A percentile compares a stretch with the other conserved stretches of the same genome.
phyloP scores from a whole-genome alignment of 2,797 vertebrate genomes.

The Sternarchorhynchus goeldii region DNA sequence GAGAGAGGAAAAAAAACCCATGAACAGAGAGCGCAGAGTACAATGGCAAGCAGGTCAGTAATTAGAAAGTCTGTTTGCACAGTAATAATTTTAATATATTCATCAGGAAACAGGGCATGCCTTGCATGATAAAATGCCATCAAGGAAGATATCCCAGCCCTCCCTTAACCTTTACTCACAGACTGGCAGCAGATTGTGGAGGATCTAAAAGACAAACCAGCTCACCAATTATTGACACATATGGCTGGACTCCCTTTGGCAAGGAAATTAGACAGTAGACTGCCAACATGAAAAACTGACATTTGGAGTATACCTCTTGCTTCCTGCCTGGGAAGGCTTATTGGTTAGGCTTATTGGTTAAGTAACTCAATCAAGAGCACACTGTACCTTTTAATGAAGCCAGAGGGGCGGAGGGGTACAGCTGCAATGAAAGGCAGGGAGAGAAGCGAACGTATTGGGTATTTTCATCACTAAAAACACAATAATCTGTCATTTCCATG shows the following conservation, averaged over 20 bases:
- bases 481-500: constrained; percentile 55
- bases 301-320: constrained; percentile 51
- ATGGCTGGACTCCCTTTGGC: constrained; percentile 52
- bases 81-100: constrained; percentile 92
- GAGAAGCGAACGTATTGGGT: constrained; percentile 20
- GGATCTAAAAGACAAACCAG: constrained; percentile 69
- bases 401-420: constrained; percentile 9
- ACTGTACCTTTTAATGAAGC: constrained; percentile 49
- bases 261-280: constrained; percentile 51
- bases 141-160: constrained; percentile 81
- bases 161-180: constrained; percentile 78
- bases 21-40: constrained; percentile 80
- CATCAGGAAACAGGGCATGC: constrained; percentile 83
- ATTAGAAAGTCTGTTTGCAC: constrained; percentile 91
- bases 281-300: constrained; percentile 57
- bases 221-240: constrained; percentile 60
- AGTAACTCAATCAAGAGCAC: constrained; percentile 55
- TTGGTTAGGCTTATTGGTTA: constrained; percentile 51
- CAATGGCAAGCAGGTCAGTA: constrained; percentile 89
- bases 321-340: constrained; percentile 43
- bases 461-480: constrained; percentile 38
- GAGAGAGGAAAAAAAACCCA: constrained; percentile 51
- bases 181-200: constrained; percentile 72
- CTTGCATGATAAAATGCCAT: constrained; percentile 84
- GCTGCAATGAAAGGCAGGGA: constrained; percentile 25